Conservation (phyloP, 2,888 invertebrate species). For the Sympetrum striolatum region DNA sequence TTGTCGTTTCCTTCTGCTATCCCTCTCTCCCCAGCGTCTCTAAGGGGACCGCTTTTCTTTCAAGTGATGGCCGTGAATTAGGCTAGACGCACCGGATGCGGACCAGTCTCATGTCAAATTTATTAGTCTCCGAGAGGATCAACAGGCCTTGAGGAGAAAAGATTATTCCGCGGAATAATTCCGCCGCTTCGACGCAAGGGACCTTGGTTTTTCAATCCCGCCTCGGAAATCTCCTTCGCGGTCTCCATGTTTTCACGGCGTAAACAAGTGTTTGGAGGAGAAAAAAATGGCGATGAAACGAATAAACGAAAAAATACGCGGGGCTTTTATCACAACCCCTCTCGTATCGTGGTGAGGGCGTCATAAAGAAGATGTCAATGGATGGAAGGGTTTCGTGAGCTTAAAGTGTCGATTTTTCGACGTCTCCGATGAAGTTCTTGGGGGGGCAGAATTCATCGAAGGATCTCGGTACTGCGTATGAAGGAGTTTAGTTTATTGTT, state of each 20-base stretch:
- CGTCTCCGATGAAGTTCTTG: too few species aligned
- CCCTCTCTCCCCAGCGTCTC: background rate
- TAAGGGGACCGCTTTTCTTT: background rate
- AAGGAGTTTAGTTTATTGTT: too few species aligned
- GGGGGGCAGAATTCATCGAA: too few species aligned
- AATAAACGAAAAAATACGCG: too few species aligned
- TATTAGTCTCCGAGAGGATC: background rate
- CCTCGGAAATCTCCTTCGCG: background rate
- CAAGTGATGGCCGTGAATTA: background rate
- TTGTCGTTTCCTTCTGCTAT: background rate
- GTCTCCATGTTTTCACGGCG: background rate
- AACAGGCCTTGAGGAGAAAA: background rate
- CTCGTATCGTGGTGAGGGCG: too few species aligned
- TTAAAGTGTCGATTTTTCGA: too few species aligned
- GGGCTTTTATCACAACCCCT: too few species aligned
- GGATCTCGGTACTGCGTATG: too few species aligned
- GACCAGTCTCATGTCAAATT: background rate
- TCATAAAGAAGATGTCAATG: too few species aligned
- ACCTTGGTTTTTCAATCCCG: background rate
- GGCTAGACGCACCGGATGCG: conserved; percentile 26
- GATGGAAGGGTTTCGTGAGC: too few species aligned
- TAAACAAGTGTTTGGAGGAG: background rate
- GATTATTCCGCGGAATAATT: background rate
- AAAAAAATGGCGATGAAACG: background rate
- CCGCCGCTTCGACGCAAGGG: background rate